Conservation (phyloP, 2,113 vertebrate species). For the Siniperca chuatsi region DNA sequence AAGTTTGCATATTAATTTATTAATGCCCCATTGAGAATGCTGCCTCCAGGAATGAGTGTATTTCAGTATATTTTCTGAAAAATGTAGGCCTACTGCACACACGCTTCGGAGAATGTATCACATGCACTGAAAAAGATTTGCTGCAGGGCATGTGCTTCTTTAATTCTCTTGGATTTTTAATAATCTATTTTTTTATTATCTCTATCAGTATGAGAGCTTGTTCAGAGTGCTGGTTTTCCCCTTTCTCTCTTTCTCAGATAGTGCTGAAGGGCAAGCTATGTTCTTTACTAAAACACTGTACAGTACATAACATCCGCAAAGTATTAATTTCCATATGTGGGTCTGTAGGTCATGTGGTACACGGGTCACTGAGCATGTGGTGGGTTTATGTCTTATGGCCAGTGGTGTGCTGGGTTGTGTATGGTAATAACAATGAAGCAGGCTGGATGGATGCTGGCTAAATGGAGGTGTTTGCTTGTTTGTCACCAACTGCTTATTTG, state of each 20-base stretch:
- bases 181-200: conserved; percentile 48
- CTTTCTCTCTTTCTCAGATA: neutral
- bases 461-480: conserved; percentile 67
- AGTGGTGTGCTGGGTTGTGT: conserved; percentile 39
- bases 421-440: conserved; percentile 54
- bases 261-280: neutral
- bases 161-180: conserved; percentile 57
- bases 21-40: conserved; percentile 2
- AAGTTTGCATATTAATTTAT: conserved; percentile 7
- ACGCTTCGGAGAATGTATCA: conserved; percentile 32
- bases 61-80: conserved; percentile 18
- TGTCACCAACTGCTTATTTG: conserved; percentile 62
- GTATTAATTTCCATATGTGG: conserved; percentile 58
- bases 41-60: conserved; percentile 19
- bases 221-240: conserved; percentile 11
- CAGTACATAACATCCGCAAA: neutral
- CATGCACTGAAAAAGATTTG: conserved; percentile 28
- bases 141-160: conserved; percentile 52
- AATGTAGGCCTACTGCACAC: conserved; percentile 6
- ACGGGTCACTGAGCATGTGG: conserved; percentile 51
- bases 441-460: conserved; percentile 56
- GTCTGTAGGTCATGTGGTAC: conserved; percentile 60
- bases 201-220: conserved; percentile 15
- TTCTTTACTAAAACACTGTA: conserved; percentile 12
- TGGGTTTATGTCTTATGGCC: conserved; percentile 45